Evolutionary conservation across 2,888 invertebrate species (phyloP).

Genomic region (Ormia ochracea): DNA sequence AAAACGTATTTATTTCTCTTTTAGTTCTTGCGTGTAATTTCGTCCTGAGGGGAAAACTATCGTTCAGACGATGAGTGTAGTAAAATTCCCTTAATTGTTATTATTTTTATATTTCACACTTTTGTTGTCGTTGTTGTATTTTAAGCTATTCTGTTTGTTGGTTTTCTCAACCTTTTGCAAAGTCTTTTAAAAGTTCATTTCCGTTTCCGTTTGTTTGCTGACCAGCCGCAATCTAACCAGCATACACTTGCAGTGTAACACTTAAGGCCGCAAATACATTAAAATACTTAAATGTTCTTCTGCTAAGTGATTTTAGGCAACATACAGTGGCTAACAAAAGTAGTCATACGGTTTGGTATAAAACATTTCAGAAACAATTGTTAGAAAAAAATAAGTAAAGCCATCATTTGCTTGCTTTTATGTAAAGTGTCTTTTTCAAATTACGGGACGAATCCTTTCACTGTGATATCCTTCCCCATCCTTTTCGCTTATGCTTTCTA

Average conservation of each 20-base stretch:
- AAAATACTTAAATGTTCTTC: slow-evolving; percentile 1
- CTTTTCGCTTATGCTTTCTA: too few relatives aligned
- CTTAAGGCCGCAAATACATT: background rate
- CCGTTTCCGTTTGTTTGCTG: slow-evolving; percentile 60
- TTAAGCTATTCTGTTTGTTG: slow-evolving; percentile 37
- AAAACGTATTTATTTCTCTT: slow-evolving; percentile 18
- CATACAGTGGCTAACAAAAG: slow-evolving; percentile 6
- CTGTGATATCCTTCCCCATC: too few relatives aligned
- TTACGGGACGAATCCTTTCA: too few relatives aligned
- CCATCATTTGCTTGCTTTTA: too few relatives aligned
- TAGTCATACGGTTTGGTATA: background rate
- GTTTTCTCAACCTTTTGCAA: background rate
- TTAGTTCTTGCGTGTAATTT: background rate
- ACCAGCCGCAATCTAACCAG: slow-evolving; percentile 48
- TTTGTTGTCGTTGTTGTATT: background rate
- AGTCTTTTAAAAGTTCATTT: slow-evolving; percentile 60
- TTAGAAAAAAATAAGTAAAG: too few relatives aligned
- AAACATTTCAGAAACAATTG: too few relatives aligned
- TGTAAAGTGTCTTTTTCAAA: too few relatives aligned
- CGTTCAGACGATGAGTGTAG: slow-evolving; percentile 10
- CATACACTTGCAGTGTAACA: slow-evolving; percentile 22
- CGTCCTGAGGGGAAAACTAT: background rate
- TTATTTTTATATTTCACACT: slow-evolving; percentile 20
- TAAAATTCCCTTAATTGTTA: slow-evolving; percentile 33
- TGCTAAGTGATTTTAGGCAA: slow-evolving; percentile 4